Conservation (phyloP, 2,888 invertebrate species). For the Bombylius discolor region DNA sequence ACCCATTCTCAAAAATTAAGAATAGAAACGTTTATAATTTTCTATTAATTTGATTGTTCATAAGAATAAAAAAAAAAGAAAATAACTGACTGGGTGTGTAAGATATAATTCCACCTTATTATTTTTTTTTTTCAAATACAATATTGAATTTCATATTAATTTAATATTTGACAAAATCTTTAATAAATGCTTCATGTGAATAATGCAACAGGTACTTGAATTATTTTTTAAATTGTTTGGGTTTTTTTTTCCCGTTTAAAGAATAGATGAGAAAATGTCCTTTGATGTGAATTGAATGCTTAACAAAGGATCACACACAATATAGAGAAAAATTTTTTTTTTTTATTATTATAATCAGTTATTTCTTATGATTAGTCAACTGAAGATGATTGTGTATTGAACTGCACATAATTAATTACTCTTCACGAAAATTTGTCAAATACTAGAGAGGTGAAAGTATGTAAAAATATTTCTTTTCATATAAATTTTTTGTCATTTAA, state of each 20-base stretch:
- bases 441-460: slow-evolving; percentile 5
- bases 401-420: slow-evolving; percentile 6
- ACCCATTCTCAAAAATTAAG: too few relatives aligned
- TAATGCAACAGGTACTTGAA: neutral
- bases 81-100: neutral
- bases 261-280: neutral
- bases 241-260: too few relatives aligned
- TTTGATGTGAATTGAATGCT: neutral
- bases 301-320: too few relatives aligned
- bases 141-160: too few relatives aligned
- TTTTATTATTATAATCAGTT: neutral
- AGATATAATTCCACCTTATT: neutral
- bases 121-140: neutral
- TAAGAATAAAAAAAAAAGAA: neutral
- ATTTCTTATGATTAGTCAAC: slow-evolving; percentile 1
- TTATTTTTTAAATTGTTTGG: too few relatives aligned
- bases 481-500: too few relatives aligned
- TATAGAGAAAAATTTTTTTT: too few relatives aligned
- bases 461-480: neutral
- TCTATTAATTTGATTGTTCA: too few relatives aligned
- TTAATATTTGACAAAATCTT: too few relatives aligned
- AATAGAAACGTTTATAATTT: too few relatives aligned
- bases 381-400: slow-evolving; percentile 2
- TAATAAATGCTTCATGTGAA: neutral
- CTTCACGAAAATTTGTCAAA: neutral